These are phyloP conservation scores for Venturia canescens DNA, from an alignment of 1,140 invertebrate species.

Conservation along the genomic window DNA sequence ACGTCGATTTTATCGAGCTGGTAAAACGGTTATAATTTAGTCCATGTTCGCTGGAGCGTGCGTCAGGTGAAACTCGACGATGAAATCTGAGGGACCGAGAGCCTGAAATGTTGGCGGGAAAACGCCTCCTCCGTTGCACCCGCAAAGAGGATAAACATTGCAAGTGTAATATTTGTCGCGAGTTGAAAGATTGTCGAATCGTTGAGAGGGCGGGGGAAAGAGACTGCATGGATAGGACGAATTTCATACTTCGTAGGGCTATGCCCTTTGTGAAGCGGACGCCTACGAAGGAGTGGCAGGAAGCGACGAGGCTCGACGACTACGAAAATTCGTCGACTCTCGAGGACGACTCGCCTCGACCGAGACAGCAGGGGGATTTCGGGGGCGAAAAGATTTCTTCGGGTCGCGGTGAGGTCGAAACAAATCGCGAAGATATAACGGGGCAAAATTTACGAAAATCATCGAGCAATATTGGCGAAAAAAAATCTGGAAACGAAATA, in stretches of 20 bases:
- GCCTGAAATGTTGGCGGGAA: slow-evolving; percentile 47
- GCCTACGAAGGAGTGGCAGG: slow-evolving; percentile 77
- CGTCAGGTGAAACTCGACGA: slow-evolving; percentile 53
- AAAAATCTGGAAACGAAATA: not conserved
- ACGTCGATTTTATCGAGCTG: too few relatives aligned
- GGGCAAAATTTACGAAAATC: slow-evolving; percentile 3
- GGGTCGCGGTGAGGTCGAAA: not conserved
- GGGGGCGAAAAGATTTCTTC: not conserved
- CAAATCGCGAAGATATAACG: not conserved
- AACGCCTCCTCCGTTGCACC: slow-evolving; percentile 50
- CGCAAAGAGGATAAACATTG: slow-evolving; percentile 67
- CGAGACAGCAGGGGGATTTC: slow-evolving; percentile 11
- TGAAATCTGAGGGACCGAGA: slow-evolving; percentile 65
- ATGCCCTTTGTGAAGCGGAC: slow-evolving; percentile 76
- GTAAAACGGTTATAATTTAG: not conserved
- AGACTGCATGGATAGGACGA: slow-evolving; percentile 71
- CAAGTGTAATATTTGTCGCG: slow-evolving; percentile 79
- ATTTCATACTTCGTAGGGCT: slow-evolving; percentile 80
- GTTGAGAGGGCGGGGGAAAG: slow-evolving; percentile 27
- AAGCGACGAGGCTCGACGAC: slow-evolving; percentile 75
- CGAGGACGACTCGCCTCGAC: slow-evolving; percentile 52
- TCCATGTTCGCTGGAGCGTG: not conserved
- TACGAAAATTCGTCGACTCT: slow-evolving; percentile 72
- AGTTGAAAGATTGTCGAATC: slow-evolving; percentile 76
- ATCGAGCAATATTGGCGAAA: not conserved